Evolutionary conservation across 2,797 vertebrate genomes (phyloP).

Genomic region (Macropodus opercularis): DNA sequence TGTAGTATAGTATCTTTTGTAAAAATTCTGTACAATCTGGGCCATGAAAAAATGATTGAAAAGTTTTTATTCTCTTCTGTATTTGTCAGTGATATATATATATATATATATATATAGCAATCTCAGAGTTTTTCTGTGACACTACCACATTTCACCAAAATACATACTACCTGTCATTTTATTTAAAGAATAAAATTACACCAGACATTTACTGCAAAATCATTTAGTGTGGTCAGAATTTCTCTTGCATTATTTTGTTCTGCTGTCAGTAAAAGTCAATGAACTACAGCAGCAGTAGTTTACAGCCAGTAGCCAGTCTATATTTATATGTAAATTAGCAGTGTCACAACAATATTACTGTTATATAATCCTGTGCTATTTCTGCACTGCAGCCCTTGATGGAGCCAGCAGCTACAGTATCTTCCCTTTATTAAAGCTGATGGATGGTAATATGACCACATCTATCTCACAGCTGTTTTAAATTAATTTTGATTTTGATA

Average conservation of each 20-base stretch:
- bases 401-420: constrained; percentile 20
- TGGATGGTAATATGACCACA: neutral
- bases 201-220: no score
- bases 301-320: neutral
- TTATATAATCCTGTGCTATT: constrained; percentile 56
- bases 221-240: no score
- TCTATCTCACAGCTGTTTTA: neutral
- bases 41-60: no score
- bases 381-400: constrained; percentile 23
- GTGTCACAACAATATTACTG: constrained; percentile 27
- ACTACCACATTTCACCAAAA: no score
- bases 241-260: neutral
- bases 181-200: no score
- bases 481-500: neutral
- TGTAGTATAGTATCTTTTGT: no score
- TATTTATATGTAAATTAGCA: constrained; percentile 51
- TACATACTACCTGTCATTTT: no score
- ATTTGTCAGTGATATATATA: no score
- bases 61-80: no score
- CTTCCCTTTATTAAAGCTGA: constrained; percentile 21
- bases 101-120: no score
- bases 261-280: neutral
- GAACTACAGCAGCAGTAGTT: neutral
- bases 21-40: no score
- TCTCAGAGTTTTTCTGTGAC: no score